Evolutionary conservation across 2,888 invertebrate genomes (phyloP), one percentile per base, ranked within the genome.

Genomic region (Argynnis bischoffii): DNA sequence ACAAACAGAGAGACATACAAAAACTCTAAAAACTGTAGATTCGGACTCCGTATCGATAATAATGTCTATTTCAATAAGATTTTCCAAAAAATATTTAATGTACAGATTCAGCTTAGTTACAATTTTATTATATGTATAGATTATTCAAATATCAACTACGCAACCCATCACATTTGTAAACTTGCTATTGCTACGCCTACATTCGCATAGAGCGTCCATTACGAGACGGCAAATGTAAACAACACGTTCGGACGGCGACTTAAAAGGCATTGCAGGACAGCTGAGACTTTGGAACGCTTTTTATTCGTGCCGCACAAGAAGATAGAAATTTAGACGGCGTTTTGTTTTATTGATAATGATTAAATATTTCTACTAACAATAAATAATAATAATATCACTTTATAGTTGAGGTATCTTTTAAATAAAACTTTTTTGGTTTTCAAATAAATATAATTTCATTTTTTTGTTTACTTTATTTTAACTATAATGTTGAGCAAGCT

Each of bases 161-260:
- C 47, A 47, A 26, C 31, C 14, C 26, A 48, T 55, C 15, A 14
- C 26, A 55, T 48, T 47, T 0, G 26, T 46, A 57, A 59, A 47
- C 15, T 53, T 53, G 21, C 54, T 21, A 21, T 48, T 61, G 53
- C 53, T 57, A 67, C 63, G 63, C 67, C 61, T 73, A 71, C 69
- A 72, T 71, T 73, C 57, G 70, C 69, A 81, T 77, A 76, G 73
- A 76, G 78, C 83, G 78, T 87, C 86, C 85, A 88, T 88, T 88
- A 87, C 80, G 79, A 72, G 74, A 64, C 77, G 71, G 75, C 67
- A 63, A 82, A 83, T 77, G 83, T 88, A 88, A 88, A 88, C 87
- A 88, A 78, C 72, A 69, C 72, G 75, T 73, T 78, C 75, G 64
- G 84, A 78, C 87, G 87, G 87, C 80, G 79, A 88, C 85, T 85